A percentile compares a stretch with the other conserved stretches of the same genome.
Evolutionary conservation across 2,113 vertebrate species (phyloP).

Genomic region (Etheostoma spectabile): DNA sequence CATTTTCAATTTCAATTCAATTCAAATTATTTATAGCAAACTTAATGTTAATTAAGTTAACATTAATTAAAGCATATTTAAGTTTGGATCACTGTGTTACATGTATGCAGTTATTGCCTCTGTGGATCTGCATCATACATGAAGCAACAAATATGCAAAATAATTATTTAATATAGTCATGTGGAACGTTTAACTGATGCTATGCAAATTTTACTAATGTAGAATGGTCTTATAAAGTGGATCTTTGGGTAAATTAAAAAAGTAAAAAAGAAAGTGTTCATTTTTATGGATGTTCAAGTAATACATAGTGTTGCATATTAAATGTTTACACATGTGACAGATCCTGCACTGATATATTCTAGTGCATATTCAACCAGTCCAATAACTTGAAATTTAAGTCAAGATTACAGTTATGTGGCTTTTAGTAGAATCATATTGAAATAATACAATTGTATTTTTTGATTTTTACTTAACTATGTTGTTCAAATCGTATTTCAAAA

Average conservation of each 20-base stretch:
- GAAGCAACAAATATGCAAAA: background rate
- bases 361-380: background rate
- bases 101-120: background rate
- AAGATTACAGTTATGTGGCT: background rate
- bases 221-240: background rate
- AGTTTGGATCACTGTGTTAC: background rate
- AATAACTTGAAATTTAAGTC: background rate
- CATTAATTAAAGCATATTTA: background rate
- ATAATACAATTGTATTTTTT: background rate
- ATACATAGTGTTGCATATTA: background rate
- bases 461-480: background rate
- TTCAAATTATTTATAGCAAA: constrained; percentile 4
- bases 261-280: background rate
- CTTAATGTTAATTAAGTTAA: background rate
- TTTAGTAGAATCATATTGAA: background rate
- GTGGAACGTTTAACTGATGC: too few relatives aligned
- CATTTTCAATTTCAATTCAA: background rate
- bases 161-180: background rate
- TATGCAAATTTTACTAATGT: too few relatives aligned
- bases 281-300: background rate
- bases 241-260: background rate
- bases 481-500: background rate
- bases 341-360: background rate
- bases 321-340: background rate
- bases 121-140: background rate